Evolutionary conservation across 2,888 invertebrate genomes (phyloP), one percentile per base, ranked within the genome.

Genomic region (Lepas anatifera): DNA sequence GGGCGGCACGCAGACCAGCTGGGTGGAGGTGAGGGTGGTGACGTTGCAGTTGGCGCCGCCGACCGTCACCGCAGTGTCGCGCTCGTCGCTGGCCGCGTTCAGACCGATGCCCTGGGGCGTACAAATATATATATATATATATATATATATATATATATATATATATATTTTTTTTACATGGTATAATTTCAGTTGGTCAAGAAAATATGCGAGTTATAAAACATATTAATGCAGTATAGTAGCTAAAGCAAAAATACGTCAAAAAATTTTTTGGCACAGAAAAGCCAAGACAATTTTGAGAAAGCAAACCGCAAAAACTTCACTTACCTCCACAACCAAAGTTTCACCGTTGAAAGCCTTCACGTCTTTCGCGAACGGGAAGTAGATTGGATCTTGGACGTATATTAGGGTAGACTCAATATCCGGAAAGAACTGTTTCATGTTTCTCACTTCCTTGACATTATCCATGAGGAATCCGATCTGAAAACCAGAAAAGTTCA

Each of bases 1-100:
- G 1, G 98, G 97, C 22, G 96, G 95, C 43, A 90, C 90, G 80
- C 98, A 99, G 13, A 97, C 89, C n/a, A 99, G 83, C 79, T 97
- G 96, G 50, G 89, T 89, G 79, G 89, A 85, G 2, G 96, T 94
- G 66, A 99, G 83, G 73, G 95, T 92, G 3, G 97, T 96, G 22
- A 99, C 92, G 81, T 96, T 96, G 78, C 98, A 99, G 41, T 87
- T 86, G 76, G 88, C 86, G 7, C 86, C 87, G 6, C 98, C 98
- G 75, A 99, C 94, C 27, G 90, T 93, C 7, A 99, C 96, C 75
- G 89, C 86, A 0, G 96, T 92, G 81, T 97, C 98, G 10, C 90
- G 87, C 79, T 95, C 94, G 80, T 94, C 94, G 77, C 94, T 92
- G 13, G 96, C 97, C 75, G 90, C 85, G 79, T 92, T 93, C 75